A percentile compares a stretch with the other conserved stretches of the same genome.
Conservation (phyloP, 2,797 vertebrate species). For the Coregonus ussuriensis region DNA sequence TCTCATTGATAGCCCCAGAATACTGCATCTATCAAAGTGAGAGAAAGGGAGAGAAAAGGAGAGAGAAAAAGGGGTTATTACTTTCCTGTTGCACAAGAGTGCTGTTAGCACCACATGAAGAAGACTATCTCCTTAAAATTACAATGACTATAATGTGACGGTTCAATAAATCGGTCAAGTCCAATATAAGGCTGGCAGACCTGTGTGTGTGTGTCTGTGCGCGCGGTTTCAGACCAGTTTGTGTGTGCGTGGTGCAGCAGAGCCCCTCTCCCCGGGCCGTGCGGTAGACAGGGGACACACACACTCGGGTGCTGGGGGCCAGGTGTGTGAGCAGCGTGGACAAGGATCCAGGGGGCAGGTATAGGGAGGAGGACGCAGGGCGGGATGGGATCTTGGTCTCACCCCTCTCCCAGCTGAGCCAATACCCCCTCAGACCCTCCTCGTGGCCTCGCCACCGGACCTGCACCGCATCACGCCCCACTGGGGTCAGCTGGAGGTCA, state of each 20-base stretch:
- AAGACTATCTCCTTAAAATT: not conserved
- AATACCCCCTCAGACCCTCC: constrained; percentile 66
- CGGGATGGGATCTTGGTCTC: constrained; percentile 8
- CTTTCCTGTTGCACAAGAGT: constrained; percentile 5
- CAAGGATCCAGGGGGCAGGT: constrained; percentile 53
- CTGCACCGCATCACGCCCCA: constrained; percentile 43
- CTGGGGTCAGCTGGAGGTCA: constrained; percentile 56
- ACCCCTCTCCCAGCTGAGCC: constrained; percentile 68
- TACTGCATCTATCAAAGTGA: constrained; percentile 33
- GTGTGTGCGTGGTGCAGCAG: constrained; percentile 61
- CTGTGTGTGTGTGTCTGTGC: not conserved
- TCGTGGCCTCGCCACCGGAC: constrained; percentile 56
- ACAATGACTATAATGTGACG: constrained; percentile 4
- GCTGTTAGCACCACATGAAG: constrained; percentile 7
- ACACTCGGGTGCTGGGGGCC: constrained; percentile 58
- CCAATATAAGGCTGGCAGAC: constrained; percentile 25
- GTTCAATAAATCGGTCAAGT: constrained; percentile 2
- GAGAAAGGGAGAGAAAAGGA: constrained; percentile 25
- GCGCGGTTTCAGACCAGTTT: constrained; percentile 30
- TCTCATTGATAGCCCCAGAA: constrained; percentile 27
- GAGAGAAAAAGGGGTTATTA: constrained; percentile 10
- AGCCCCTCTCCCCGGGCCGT: constrained; percentile 64
- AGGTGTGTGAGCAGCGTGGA: constrained; percentile 53
- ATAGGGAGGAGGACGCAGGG: constrained; percentile 44
- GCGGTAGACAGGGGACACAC: constrained; percentile 69